Evolutionary conservation across 2,113 vertebrate genomes (phyloP).

Genomic region (Craseonycteris thonglongyai): DNA sequence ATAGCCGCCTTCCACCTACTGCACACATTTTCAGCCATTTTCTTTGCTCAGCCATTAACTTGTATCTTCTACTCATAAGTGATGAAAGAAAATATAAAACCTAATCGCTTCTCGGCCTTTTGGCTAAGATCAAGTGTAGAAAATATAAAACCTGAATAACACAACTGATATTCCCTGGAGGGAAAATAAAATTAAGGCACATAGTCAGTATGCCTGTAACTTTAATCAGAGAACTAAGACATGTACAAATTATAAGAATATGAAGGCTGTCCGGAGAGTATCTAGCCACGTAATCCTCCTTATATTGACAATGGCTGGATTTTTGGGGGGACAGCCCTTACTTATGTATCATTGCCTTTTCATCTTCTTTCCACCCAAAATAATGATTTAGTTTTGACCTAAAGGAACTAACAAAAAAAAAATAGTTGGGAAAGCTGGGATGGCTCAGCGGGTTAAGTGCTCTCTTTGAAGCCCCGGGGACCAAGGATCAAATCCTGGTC

Average conservation of each 20-base stretch:
- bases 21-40: not conserved
- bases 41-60: not conserved
- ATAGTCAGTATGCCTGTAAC: not conserved
- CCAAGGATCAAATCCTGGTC: too few species aligned
- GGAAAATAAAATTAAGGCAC: not conserved
- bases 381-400: not conserved
- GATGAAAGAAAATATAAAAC: not conserved
- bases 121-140: too few species aligned
- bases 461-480: too few species aligned
- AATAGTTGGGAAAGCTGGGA: too few species aligned
- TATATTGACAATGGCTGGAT: too few species aligned
- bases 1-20: not conserved
- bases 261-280: too few species aligned
- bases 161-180: not conserved
- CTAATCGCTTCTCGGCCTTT: too few species aligned
- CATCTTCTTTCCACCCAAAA: not conserved
- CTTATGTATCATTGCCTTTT: not conserved
- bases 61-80: not conserved
- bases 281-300: too few species aligned
- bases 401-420: not conserved
- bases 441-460: too few species aligned
- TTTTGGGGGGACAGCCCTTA: too few species aligned
- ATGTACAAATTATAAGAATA: not conserved
- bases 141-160: not conserved
- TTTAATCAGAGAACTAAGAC: not conserved